Percentiles rank a stretch among this genome's conserved stretches.
Evolutionary conservation across 2,113 vertebrate genomes (phyloP).

Genomic region (Petaurus breviceps): DNA sequence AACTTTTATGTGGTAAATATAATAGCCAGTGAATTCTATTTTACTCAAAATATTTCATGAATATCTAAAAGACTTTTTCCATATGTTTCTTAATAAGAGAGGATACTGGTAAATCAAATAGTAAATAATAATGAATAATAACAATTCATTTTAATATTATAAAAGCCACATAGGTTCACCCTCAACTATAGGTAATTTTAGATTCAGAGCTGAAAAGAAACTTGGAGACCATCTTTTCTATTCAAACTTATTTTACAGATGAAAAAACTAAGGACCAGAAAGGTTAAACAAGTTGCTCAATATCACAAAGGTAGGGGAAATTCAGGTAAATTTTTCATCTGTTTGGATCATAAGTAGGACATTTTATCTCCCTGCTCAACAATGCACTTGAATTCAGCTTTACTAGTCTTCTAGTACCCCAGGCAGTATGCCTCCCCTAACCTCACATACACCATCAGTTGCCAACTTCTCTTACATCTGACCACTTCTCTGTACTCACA

Average conservation of each 20-base stretch:
- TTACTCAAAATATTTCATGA: slow-evolving; percentile 58
- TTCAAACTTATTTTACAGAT: background rate
- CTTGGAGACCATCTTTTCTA: background rate
- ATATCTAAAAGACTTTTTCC: slow-evolving; percentile 8
- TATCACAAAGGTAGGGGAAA: background rate
- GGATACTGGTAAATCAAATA: background rate
- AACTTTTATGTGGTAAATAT: slow-evolving; percentile 59
- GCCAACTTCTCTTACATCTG: background rate
- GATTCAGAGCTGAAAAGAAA: background rate
- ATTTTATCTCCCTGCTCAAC: background rate
- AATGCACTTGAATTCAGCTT: background rate
- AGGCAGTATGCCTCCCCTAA: background rate
- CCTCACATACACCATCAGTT: background rate
- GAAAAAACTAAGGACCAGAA: background rate
- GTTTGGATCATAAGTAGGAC: background rate
- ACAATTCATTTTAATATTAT: background rate
- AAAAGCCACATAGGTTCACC: background rate
- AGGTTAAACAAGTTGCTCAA: background rate
- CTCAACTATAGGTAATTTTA: background rate
- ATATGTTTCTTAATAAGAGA: background rate
- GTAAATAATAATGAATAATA: too few species aligned
- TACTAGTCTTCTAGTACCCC: background rate
- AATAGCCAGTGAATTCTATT: slow-evolving; percentile 65
- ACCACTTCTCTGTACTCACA: background rate
- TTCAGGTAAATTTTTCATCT: background rate